phyloP scores from a whole-genome alignment of 2,888 invertebrate genomes.

The Cordilura impudica region DNA sequence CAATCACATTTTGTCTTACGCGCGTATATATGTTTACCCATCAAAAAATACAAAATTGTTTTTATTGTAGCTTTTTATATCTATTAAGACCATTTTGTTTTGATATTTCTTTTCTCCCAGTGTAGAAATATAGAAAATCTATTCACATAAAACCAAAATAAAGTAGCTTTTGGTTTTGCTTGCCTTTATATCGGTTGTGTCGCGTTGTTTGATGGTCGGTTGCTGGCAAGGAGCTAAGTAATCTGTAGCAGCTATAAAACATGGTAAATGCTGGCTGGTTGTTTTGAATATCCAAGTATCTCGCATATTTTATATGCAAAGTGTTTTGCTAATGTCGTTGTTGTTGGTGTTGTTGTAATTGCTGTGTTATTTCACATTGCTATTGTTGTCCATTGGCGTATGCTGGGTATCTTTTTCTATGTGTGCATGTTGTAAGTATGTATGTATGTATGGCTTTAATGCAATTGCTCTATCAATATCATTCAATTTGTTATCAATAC shows the following conservation, averaged over 20 bases:
- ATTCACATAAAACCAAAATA: constrained; percentile 22
- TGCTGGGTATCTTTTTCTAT: not conserved
- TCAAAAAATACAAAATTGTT: too few relatives aligned
- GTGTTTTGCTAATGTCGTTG: constrained; percentile 24
- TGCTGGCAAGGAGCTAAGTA: not conserved
- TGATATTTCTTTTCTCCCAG: not conserved
- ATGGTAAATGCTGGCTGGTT: constrained; percentile 24
- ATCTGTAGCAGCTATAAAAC: not conserved
- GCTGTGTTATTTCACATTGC: too few relatives aligned
- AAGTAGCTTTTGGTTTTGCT: constrained; percentile 40
- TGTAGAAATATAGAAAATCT: not conserved
- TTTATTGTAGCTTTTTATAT: too few relatives aligned
- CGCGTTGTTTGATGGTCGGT: not conserved
- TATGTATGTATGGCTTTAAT: not conserved
- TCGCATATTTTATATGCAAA: constrained; percentile 65
- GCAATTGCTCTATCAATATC: constrained; percentile 65
- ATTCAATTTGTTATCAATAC: constrained; percentile 70
- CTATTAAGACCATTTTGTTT: too few relatives aligned
- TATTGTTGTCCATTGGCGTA: not conserved
- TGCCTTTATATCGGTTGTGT: constrained; percentile 13
- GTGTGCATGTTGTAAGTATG: not conserved
- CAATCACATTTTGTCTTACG: too few relatives aligned
- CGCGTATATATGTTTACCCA: too few relatives aligned
- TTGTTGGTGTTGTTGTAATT: not conserved
- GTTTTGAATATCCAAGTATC: constrained; percentile 34